A percentile compares a stretch with the other conserved stretches of the same genome.
phyloP scores from a whole-genome alignment of 2,113 vertebrate species.

The Engraulis encrasicolus region DNA sequence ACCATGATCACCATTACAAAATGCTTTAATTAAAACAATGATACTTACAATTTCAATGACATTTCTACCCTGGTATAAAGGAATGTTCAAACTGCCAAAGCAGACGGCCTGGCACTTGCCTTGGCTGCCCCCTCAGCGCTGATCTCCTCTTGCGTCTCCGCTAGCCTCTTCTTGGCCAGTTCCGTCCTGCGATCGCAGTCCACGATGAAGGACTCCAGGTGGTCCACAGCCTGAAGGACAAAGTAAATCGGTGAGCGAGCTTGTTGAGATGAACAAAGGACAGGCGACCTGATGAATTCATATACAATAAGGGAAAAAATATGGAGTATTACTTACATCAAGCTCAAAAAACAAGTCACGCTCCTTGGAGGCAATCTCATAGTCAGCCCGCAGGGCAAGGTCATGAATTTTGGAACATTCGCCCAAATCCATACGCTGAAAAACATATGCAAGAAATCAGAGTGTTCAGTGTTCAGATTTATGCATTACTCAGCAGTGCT shows the following conservation, averaged over 20 bases:
- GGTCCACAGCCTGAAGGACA: constrained; percentile 88
- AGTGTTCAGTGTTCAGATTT: no score
- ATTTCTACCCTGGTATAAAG: no score
- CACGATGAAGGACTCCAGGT: constrained; percentile 96
- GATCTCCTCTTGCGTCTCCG: constrained; percentile 98
- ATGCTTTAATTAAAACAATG: no score
- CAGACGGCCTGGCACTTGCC: constrained; percentile 67
- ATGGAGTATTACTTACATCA: constrained; percentile 85
- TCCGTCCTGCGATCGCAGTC: constrained; percentile 97
- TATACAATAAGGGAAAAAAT: neutral
- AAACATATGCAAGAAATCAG: neutral
- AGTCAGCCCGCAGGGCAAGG: constrained; percentile 95
- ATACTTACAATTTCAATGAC: neutral
- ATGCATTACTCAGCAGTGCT: neutral
- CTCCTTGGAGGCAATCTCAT: constrained; percentile 98
- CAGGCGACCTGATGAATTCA: neutral
- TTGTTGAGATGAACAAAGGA: no score
- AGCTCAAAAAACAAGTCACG: constrained; percentile 97
- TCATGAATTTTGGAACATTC: constrained; percentile 99
- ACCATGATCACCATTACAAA: no score
- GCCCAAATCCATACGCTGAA: constrained; percentile 97
- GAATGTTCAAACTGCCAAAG: no score
- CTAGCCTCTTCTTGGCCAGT: constrained; percentile 95
- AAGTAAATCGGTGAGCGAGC: no score
- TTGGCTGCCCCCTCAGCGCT: constrained; percentile 97